A percentile compares a stretch with the other conserved stretches of the same genome.
Evolutionary conservation across 1,140 invertebrate genomes (phyloP).

Genomic region (Arion vulgaris): DNA sequence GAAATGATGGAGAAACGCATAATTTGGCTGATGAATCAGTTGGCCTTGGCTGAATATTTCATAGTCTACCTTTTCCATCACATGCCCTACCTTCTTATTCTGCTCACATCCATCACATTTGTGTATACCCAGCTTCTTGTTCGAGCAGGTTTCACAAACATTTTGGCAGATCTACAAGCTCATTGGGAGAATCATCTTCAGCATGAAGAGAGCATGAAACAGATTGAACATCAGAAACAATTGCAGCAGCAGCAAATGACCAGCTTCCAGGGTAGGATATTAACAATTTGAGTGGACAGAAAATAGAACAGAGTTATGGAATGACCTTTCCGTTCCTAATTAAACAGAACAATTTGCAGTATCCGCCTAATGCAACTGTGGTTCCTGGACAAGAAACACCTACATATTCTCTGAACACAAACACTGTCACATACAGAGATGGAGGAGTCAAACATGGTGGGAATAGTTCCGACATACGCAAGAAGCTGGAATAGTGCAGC

Average conservation of each 20-base stretch:
- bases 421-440: slow-evolving; percentile 10
- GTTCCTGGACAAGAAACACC: slow-evolving; percentile 40
- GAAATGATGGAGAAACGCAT: slow-evolving; percentile 62
- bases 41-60: slow-evolving; percentile 49
- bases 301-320: slow-evolving; percentile 3
- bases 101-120: slow-evolving; percentile 59
- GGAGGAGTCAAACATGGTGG: slow-evolving; percentile 19
- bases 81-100: slow-evolving; percentile 59
- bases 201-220: slow-evolving; percentile 68
- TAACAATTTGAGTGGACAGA: not conserved
- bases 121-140: slow-evolving; percentile 62
- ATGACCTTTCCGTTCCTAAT: slow-evolving; percentile 5
- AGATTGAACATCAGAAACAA: slow-evolving; percentile 62
- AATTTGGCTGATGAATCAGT: slow-evolving; percentile 69
- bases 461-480: not conserved
- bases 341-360: slow-evolving; percentile 28
- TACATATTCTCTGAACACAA: slow-evolving; percentile 16
- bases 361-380: slow-evolving; percentile 48
- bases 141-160: slow-evolving; percentile 52
- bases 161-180: slow-evolving; percentile 47
- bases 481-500: slow-evolving; percentile 24
- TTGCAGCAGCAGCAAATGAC: slow-evolving; percentile 41
- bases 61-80: slow-evolving; percentile 63
- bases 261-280: not conserved
- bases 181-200: slow-evolving; percentile 70